Base-by-base conservation (phyloP, 2,888 invertebrate species). In the Parnassius mnemosyne region DNA sequence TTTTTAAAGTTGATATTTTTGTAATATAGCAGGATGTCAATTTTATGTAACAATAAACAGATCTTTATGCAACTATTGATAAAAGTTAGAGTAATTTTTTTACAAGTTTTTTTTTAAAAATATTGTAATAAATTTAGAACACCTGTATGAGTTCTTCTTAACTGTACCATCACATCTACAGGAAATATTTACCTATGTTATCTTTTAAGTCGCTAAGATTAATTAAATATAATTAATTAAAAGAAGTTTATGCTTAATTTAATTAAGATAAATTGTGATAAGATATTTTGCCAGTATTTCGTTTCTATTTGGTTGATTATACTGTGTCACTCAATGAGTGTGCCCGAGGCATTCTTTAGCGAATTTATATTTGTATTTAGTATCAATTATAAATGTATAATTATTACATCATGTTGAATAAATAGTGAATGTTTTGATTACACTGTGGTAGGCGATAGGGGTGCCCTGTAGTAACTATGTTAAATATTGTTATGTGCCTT, bases 191-290 rank as follows among this genome's bases (percentile, higher is more conserved):
- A 34, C 7, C 34, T 34, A 34, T 5, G 25, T 34, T 34, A 34
- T 1, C 5, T 34, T 34, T 34, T 34, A 34, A 34, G 34, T 34
- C 34, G 34, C 7, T 34, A 34, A 34, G 34, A 7, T 34, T 34
- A 3, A 34, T 34, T 34, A 34, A 34, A 34, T 34, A 34, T 3
- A 34, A 7, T 34, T 34, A 34, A 7, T 34, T 34, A 34, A 34
- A 34, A 34, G 34, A 34, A 34, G 34, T 20, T 20, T 20, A 34
- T 34, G 34, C 34, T 46, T 46, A 13, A 49, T 13, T 12, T 53
- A 55, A n/a, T 51, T 60, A 60, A 44, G 52, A 25, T n/a, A 44
- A 58, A 53, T 60, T 60, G 54, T 55, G 60, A 60, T 60, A 60
- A 7, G 42, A 13, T 50, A 16, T n/a, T 13, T 51, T 54, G 60